Evolutionary conservation across 2,113 vertebrate species (phyloP), one percentile per base, ranked within the genome.

Genomic region (Perca schrenkii): DNA sequence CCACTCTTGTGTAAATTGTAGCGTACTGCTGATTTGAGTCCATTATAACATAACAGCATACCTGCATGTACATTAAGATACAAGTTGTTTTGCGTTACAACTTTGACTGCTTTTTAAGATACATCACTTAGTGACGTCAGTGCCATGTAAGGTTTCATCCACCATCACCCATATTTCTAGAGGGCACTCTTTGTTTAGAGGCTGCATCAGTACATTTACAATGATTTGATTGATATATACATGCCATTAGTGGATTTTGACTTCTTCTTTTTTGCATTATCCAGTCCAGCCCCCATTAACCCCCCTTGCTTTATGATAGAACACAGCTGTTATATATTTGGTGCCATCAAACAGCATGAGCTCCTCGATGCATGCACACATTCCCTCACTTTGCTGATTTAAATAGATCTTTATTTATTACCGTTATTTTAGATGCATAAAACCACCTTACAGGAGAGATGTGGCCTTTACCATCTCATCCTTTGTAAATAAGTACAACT

Each of bases 61-160:
- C n/a, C 68, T 90, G 91, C 91, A 94, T 91, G 91, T 63, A 47
- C 67, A 53, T 68, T 8, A 46, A 47, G 60, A 54, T 88, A 72
- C 84, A 83, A 86, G 83, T 82, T 83, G 83, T 74, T 69, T 75
- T 19, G 50, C 40, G 4, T 66, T 14, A 69, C 91, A 88, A 75
- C 89, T 89, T 84, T 86, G 73, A 71, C 75, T 70, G 74, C 74
- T 81, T 80, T 78, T 70, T 43, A 64, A 50, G 43, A 43, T 19
- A 22, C 36, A 74, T 53, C 61, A 79, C 68, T 49, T 1, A 56
- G 56, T 34, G 25, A 47, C 63, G 4, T 57, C 15, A 28, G 6
- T 53, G 46, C 60, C 22, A 64, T 43, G 31, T 17, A 62, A 28
- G 40, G 66, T 71, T 68, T n/a, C 79, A 70, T 64, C 40, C 80